Percentiles rank a stretch among this genome's conserved stretches.
Evolutionary conservation across 2,113 vertebrate species (phyloP).

Genomic region (Panurus biarmicus): DNA sequence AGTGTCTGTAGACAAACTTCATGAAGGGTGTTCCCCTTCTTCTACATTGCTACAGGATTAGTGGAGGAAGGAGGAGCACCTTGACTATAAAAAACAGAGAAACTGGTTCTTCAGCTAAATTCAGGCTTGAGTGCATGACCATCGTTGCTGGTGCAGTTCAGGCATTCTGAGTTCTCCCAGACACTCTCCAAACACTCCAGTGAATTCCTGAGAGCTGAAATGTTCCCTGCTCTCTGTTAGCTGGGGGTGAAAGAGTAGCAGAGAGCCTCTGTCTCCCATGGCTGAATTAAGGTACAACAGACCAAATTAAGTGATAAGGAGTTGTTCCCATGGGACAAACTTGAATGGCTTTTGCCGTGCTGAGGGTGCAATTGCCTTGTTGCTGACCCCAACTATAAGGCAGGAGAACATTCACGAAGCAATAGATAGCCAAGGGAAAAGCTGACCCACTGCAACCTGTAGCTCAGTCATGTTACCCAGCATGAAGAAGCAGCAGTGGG

Average conservation of each 20-base stretch:
- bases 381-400: neutral
- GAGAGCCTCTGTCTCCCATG: neutral
- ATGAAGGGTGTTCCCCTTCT: neutral
- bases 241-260: neutral
- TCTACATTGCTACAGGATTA: neutral
- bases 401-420: neutral
- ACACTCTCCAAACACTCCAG: accelerated
- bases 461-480: neutral
- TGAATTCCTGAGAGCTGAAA: neutral
- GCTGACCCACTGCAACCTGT: neutral
- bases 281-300: neutral
- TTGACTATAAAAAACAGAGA: neutral
- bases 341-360: neutral
- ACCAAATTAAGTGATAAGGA: neutral
- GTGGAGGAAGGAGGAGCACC: neutral
- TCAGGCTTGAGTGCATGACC: neutral
- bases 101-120: neutral
- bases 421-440: neutral
- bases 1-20: neutral
- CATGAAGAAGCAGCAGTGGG: neutral
- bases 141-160: neutral
- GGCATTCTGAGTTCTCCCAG: neutral
- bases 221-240: neutral
- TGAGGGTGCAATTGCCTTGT: neutral
- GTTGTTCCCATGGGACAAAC: neutral